Evolutionary conservation across 2,888 invertebrate genomes (phyloP).

Genomic region (Lacanobia wlatinum): DNA sequence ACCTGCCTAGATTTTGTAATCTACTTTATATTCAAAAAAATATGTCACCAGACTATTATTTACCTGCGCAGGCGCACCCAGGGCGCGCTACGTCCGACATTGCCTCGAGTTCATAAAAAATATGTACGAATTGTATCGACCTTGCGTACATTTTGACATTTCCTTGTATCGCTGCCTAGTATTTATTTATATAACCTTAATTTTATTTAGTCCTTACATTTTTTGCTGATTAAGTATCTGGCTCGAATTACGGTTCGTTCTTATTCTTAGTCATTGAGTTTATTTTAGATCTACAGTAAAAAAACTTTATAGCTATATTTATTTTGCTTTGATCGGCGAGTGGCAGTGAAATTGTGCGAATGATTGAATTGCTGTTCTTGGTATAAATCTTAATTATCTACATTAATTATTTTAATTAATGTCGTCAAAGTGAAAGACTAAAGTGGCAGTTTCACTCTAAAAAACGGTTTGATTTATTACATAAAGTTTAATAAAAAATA

Average conservation of each 20-base stretch:
- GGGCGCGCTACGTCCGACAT: constrained; percentile 56
- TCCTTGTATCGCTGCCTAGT: constrained; percentile 64
- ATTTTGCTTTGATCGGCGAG: neutral
- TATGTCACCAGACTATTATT: constrained; percentile 51
- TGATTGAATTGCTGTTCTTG: constrained; percentile 5
- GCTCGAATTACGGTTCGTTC: constrained; percentile 17
- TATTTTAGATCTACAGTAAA: constrained; percentile 40
- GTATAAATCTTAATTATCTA: constrained; percentile 29
- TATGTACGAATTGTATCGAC: constrained; percentile 62
- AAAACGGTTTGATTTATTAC: constrained; percentile 6
- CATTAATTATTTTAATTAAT: constrained; percentile 20
- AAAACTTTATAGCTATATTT: neutral
- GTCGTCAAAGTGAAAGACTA: constrained; percentile 2
- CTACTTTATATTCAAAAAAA: constrained; percentile 41
- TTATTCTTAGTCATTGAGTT: constrained; percentile 45
- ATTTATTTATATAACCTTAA: constrained; percentile 64
- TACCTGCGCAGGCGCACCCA: constrained; percentile 62
- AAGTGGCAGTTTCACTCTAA: neutral
- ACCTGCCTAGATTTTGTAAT: constrained; percentile 22
- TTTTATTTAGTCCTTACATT: constrained; percentile 56
- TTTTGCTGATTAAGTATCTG: constrained; percentile 46
- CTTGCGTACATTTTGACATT: constrained; percentile 65
- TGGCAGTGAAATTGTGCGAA: neutral
- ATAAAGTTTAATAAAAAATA: neutral
- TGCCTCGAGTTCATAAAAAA: constrained; percentile 65